Evolutionary conservation across 2,797 vertebrate species (phyloP), one percentile per base, ranked within the genome.

Genomic region (Cuculus canorus): DNA sequence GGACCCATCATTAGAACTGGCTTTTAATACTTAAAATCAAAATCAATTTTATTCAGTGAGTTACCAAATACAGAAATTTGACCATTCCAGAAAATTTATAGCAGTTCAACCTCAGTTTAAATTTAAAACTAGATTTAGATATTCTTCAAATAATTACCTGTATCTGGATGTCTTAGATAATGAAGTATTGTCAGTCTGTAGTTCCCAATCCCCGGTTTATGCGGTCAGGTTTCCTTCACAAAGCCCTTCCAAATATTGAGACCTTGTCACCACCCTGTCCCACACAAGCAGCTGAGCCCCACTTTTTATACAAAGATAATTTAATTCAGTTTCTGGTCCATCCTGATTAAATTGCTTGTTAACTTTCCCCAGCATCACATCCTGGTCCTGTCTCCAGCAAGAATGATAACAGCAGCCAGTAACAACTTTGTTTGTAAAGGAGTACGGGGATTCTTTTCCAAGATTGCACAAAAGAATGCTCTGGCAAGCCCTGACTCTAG

Each of bases 401-500:
- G 73, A 90, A 79, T 6, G 32, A 22, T 7, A 76, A 59, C 4
- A 10, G 37, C 73, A 80, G 90, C 37, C 88, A 93, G 78, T 53
- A 92, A 77, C 27, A 82, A 50, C 33, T 92, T 61, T 68, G 50
- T 90, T 87, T 93, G 66, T 39, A 84, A 85, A 80, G 47, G 37
- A 80, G 22, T 35, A 35, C 17, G 11, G 53, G 48, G 75, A 80
- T 82, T 90, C 48, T 93, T 92, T 93, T 93, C 85, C 86, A 95
- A 86, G 56, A 91, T 9, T 90, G 85, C 83, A 88, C 41, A 71
- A 80, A 93, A 86, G 69, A 94, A 90, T 73, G 56, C 60, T 93
- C 41, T 92, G 93, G 83, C 83, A 64, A 32, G 50, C 70, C 50
- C 27, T 90, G 90, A 88, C 47, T 68, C 33, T 56, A 60, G 52